phyloP scores from a whole-genome alignment of 2,113 vertebrate species.

The Serilophus lunatus region DNA sequence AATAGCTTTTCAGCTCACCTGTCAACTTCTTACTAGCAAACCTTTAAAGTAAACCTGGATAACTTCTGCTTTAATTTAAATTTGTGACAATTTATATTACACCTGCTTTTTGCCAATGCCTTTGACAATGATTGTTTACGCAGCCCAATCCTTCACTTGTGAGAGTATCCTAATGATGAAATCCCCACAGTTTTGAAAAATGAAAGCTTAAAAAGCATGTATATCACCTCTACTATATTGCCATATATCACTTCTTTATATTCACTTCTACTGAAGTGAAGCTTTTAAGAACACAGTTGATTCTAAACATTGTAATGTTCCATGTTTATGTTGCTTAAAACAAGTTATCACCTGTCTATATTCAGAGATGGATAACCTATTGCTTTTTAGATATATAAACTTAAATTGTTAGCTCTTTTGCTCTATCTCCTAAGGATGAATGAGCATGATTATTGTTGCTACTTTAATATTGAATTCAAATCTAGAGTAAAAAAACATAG shows the following conservation, averaged over 20 bases:
- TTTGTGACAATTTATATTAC: background rate
- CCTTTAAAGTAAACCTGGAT: background rate
- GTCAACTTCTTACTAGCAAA: background rate
- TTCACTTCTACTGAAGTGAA: background rate
- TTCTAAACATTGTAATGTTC: background rate
- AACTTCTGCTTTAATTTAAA: background rate
- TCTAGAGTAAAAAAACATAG: background rate
- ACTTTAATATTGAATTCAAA: background rate
- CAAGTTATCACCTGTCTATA: background rate
- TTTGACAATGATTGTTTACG: background rate
- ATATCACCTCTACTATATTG: no score
- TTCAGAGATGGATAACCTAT: background rate
- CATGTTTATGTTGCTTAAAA: background rate
- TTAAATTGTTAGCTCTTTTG: background rate
- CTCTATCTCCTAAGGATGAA: background rate
- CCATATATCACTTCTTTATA: no score
- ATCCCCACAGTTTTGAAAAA: background rate
- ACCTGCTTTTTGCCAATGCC: rapidly evolving
- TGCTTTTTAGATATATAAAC: background rate
- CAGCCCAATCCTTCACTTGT: background rate
- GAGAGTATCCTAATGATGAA: background rate
- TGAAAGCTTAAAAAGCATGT: background rate
- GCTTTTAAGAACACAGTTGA: background rate
- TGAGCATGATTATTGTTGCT: background rate
- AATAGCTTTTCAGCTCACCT: background rate